Evolutionary conservation across 2,113 vertebrate genomes (phyloP), one percentile per base, ranked within the genome.

Genomic region (Emydocephalus ijimae): DNA sequence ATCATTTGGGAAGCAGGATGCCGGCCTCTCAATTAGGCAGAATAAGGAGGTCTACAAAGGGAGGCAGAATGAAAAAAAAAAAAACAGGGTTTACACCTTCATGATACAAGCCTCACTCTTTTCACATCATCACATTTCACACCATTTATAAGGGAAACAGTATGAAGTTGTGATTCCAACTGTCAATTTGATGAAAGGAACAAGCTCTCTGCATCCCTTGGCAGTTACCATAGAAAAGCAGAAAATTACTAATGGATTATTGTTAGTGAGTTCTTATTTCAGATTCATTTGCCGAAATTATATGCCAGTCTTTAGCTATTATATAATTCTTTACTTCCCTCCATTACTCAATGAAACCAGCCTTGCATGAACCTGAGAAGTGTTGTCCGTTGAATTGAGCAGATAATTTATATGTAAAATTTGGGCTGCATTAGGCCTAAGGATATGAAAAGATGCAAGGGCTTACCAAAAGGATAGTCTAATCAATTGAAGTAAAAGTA

Each of bases 391-490:
- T 56, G 87, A 88, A 88, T 23, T 34, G 15, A 89, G 23, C 43
- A 56, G 20, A 39, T 89, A 57, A 26, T 52, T 69, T 4, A 61
- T 61, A 45, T 61, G 34, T 64, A 90, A 69, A 10, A 1, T n/a
- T 90, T 90, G 61, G 45, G 3, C 43, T 69, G 26, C 2, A 8
- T 90, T 69, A 52, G 48, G 9, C 59, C 12, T 7, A 7, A 57
- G 34, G 6, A 5, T 90, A 29, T 69, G 15, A 48, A 50, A 50
- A 61, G 7, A 90, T 29, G 39, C 3, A 89, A 89, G 92, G 57
- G 34, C 74, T 93, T 61, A 21, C 56, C 94, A 20, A 74, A 94
- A 52, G 39, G 24, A 50, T 91, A 34, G 57, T 92, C 91, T 85
- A 90, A 56, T 94, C 91, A 94, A 5, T 81, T 96, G 24, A 6